Conservation (phyloP, 2,888 invertebrate genomes). For the Chaetogeoica ovagalla region DNA sequence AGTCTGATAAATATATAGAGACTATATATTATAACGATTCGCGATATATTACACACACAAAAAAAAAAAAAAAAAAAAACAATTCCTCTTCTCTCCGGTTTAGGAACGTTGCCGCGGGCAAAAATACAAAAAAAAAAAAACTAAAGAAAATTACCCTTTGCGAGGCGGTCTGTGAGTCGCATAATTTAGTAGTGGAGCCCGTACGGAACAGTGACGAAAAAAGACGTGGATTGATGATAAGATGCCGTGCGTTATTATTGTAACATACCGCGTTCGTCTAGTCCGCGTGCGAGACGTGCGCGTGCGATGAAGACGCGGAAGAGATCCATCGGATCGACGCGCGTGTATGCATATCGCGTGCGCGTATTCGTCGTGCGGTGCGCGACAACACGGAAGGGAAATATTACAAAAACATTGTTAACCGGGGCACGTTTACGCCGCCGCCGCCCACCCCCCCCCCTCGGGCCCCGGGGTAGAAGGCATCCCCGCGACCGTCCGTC, state of each 20-base stretch:
- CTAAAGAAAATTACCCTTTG: constrained; percentile 12
- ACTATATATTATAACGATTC: too few relatives aligned
- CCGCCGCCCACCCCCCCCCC: too few relatives aligned
- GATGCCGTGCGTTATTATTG: neutral
- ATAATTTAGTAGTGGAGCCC: constrained; percentile 28
- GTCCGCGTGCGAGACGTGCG: neutral
- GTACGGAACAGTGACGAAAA: neutral
- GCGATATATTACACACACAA: too few relatives aligned
- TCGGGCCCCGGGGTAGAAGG: neutral
- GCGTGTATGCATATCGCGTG: too few relatives aligned
- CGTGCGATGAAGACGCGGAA: neutral
- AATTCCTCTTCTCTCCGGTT: too few relatives aligned
- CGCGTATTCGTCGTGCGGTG: neutral
- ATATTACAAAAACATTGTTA: constrained; percentile 34
- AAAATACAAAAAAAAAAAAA: neutral
- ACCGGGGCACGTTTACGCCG: constrained; percentile 36
- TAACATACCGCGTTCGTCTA: too few relatives aligned
- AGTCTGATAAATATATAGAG: too few relatives aligned
- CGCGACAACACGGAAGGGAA: constrained; percentile 1
- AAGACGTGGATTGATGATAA: constrained; percentile 43
- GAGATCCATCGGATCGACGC: constrained; percentile 8
- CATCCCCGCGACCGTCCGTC: neutral
- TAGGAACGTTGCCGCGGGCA: neutral
- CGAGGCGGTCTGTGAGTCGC: neutral
- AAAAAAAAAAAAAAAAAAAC: too few relatives aligned